Evolutionary conservation across 1,140 invertebrate genomes (phyloP), one percentile per base, ranked within the genome.

Genomic region (Drosophila burlai): DNA sequence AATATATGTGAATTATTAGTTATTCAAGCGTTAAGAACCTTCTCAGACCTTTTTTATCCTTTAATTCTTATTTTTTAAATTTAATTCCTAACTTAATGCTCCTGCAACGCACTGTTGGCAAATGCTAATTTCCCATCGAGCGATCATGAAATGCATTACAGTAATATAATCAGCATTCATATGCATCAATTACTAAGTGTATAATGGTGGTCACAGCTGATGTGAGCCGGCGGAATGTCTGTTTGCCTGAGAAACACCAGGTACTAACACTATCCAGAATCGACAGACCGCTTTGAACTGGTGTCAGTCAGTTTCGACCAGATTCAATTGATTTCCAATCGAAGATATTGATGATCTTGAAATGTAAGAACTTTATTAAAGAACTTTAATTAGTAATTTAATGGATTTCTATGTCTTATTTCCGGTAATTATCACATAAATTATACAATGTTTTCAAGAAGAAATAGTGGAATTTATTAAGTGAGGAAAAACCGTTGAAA

Each of bases 231-330:
- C 55, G 42, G 42, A 49, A 42, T 38, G 52, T 57, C 40, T 67
- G 67, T 67, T 71, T 71, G 34, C 49, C 40, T 67, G 24, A 40
- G 52, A 46, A 55, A 55, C 15, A 18, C 29, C 13, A 21, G 45
- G 11, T 36, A 59, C 69, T 36, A 73, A 49, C 45, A 49, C 45
- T 72, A 72, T 49, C 69, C 16, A 29, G 31, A 46, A 21, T 21
- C 47, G 4, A 21, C 11, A 72, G 29, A 73, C 67, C 45, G 68
- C 80, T 64, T 73, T 52, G 45, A 83, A 66, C 76, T 64, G 72
- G 62, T 80, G 57, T 46, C 64, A 67, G 80, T 77, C 81, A 66
- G 81, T 80, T 80, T 49, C 45, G 42, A 67, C 43, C 43, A 18
- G 58, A 26, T 50, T 60, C 15, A 4, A 38, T 24, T 16, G 52